Evolutionary conservation across 2,113 vertebrate species (phyloP).

Genomic region (Sorex araneus): DNA sequence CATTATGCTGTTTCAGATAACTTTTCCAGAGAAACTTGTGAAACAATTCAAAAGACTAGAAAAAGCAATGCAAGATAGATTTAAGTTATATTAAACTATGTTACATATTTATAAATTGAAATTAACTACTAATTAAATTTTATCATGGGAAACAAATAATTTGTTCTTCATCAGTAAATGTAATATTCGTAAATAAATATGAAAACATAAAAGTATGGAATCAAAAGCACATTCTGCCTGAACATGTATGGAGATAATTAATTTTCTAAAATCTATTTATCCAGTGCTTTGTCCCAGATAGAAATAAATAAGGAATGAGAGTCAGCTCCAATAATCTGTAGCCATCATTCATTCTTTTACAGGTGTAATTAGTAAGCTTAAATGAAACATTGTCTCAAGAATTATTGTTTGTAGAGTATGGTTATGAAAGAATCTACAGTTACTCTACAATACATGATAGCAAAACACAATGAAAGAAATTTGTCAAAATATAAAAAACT

Average conservation of each 20-base stretch:
- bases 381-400: conserved; percentile 77
- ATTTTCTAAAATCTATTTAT: conserved; percentile 72
- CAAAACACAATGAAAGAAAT: conserved; percentile 65
- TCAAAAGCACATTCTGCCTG: conserved; percentile 66
- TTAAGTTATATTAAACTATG: conserved; percentile 8
- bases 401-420: conserved; percentile 81
- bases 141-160: conserved; percentile 42
- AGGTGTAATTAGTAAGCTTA: conserved; percentile 83
- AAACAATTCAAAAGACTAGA: conserved; percentile 41
- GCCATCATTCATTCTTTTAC: conserved; percentile 82
- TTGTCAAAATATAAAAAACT: conserved; percentile 74
- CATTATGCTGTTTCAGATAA: not conserved
- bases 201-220: conserved; percentile 40
- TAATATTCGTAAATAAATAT: conserved; percentile 44
- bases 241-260: conserved; percentile 74
- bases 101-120: not conserved
- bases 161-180: conserved; percentile 26
- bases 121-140: conserved; percentile 60
- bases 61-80: not conserved
- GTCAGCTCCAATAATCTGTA: conserved; percentile 83
- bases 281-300: conserved; percentile 69
- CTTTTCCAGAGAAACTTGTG: conserved; percentile 7
- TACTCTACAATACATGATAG: conserved; percentile 61
- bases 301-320: conserved; percentile 83
- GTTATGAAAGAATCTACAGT: conserved; percentile 74